Evolutionary conservation across 2,113 vertebrate species (phyloP), one percentile per base, ranked within the genome.

Genomic region (Otolemur garnettii): DNA sequence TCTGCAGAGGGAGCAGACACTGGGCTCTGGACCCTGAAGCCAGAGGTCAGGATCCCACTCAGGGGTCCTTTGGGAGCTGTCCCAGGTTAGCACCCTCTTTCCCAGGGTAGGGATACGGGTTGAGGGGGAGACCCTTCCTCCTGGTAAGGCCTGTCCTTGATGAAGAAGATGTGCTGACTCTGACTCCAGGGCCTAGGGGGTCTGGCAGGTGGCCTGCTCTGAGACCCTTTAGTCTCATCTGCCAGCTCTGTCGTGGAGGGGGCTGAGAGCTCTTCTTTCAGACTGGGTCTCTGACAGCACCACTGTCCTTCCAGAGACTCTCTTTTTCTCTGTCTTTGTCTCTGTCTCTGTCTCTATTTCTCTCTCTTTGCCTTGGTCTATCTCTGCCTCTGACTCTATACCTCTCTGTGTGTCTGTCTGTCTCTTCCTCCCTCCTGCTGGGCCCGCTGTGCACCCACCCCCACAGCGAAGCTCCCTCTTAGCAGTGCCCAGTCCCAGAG

Each of bases 91-190:
- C 26, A 17, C 7, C 38, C 38, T 62, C 18, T 30, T 7, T 18
- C 17, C n/a, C 0, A 1, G n/a, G 18, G 57, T 57, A 57, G 24
- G 60, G 22, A 0, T 1, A 1, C 18, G 30, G n/a, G 5, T 6
- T 14, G 15, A 55, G 22, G 18, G 1, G 3, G 28, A 50, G 17
- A 7, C 4, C 24, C 11, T 55, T 45, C 50, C 30, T 93, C 59
- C 69, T 68, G 17, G 13, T 11, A 33, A 55, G 59, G 24, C 64
- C 28, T 17, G 7, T 38, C 89, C 35, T 81, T 38, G 72, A 57
- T 26, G 3, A 2, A 71, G 38, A 14, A 5, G 74, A 60, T n/a
- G 1, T 35, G 21, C 57, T 18, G 26, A 7, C n/a, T 53, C 59
- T 18, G 26, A 7, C n/a, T 53, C 59, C 2, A 17, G 2, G 33